phyloP scores from a whole-genome alignment of 1,140 invertebrate species.

The Orius insidiosus region DNA sequence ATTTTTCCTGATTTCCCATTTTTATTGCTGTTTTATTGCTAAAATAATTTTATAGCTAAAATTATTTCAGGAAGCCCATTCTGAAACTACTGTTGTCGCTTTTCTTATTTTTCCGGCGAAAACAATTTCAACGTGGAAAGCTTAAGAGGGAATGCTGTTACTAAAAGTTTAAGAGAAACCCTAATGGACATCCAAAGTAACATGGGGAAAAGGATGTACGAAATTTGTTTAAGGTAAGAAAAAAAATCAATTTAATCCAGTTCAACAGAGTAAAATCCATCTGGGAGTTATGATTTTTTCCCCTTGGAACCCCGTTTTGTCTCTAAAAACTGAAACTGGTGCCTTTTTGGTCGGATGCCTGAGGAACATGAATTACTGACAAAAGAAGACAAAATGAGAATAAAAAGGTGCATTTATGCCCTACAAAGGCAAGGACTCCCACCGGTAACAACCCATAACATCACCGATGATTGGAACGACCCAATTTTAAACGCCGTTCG shows the following conservation, averaged over 20 bases:
- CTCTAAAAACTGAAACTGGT: conserved; percentile 9
- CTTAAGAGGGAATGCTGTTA: conserved; percentile 87
- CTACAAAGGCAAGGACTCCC: conserved; percentile 80
- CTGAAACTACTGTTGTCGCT: conserved; percentile 88
- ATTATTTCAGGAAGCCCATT: conserved; percentile 47
- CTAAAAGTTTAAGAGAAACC: conserved; percentile 92
- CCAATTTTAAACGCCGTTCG: conserved; percentile 76
- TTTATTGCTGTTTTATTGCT: neutral
- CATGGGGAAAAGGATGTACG: conserved; percentile 90
- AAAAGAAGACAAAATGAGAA: conserved; percentile 86
- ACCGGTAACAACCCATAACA: conserved; percentile 96
- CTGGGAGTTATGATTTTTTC: too few species aligned
- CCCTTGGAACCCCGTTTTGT: too few species aligned
- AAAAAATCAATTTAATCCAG: too few species aligned
- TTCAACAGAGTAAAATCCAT: too few species aligned
- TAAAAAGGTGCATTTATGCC: conserved; percentile 93
- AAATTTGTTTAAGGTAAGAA: conserved; percentile 67
- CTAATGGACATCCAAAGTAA: conserved; percentile 85
- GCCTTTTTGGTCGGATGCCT: conserved; percentile 63
- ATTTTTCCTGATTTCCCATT: neutral
- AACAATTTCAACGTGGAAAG: conserved; percentile 99
- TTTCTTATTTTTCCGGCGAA: conserved; percentile 96
- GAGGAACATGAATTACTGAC: conserved; percentile 65
- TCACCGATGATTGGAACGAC: conserved; percentile 85
- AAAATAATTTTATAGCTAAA: too few species aligned